These are phyloP conservation scores for Pseudotriccus pelzelni DNA, from an alignment of 2,797 vertebrate species.

Conservation along the genomic window DNA sequence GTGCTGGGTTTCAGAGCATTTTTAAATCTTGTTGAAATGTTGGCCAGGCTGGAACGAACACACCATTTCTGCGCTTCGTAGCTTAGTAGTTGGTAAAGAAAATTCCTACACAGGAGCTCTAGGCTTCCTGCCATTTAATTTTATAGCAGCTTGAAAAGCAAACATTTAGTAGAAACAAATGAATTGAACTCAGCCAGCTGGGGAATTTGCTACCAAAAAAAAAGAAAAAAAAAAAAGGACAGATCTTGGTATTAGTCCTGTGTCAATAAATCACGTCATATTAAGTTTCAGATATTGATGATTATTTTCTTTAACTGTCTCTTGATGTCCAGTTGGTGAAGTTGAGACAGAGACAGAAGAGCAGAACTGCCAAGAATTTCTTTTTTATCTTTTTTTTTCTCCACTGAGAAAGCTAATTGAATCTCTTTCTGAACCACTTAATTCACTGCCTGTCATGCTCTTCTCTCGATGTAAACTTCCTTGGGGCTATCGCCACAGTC, in stretches of 20 bases:
- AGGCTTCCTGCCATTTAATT: slow-evolving; percentile 61
- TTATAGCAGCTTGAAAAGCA: slow-evolving; percentile 42
- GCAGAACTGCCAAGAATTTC: not conserved
- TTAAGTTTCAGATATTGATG: not conserved
- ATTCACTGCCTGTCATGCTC: slow-evolving; percentile 54
- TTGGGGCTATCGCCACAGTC: slow-evolving; percentile 46
- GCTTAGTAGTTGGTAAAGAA: slow-evolving; percentile 24
- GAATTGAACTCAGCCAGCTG: not conserved
- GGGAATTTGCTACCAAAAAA: not conserved
- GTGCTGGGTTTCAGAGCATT: not conserved
- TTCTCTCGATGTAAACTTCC: slow-evolving; percentile 54
- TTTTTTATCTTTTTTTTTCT: slow-evolving; percentile 27
- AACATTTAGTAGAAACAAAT: slow-evolving; percentile 31
- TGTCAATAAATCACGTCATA: not conserved
- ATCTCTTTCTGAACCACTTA: slow-evolving; percentile 42
- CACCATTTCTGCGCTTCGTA: not conserved
- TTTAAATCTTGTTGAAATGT: not conserved
- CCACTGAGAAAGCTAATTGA: slow-evolving; percentile 47
- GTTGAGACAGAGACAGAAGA: not conserved
- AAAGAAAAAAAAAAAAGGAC: rapidly evolving
- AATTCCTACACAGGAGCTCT: slow-evolving; percentile 16
- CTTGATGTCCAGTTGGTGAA: slow-evolving; percentile 1
- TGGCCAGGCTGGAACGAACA: not conserved
- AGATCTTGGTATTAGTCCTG: not conserved
- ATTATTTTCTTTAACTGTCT: slow-evolving; percentile 14